These are phyloP conservation scores for Percina caprodes DNA, from an alignment of 2,113 vertebrate species.

Conservation along the genomic window DNA sequence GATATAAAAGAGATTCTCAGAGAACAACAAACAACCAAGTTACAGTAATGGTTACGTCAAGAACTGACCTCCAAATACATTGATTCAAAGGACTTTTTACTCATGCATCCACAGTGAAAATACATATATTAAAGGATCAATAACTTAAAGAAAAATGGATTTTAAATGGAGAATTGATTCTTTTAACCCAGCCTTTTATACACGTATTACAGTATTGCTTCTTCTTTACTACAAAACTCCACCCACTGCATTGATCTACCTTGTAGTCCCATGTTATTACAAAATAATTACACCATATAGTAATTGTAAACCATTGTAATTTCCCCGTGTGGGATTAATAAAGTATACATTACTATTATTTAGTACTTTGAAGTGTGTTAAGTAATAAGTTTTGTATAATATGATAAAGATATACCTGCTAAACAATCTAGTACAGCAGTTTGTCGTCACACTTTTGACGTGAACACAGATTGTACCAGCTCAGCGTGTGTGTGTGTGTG, in stretches of 20 bases:
- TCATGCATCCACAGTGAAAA: too few species aligned
- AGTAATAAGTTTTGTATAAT: background rate
- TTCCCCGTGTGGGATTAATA: too few species aligned
- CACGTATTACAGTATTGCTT: background rate
- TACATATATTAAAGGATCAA: too few species aligned
- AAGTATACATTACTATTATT: too few species aligned
- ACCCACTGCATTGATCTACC: background rate
- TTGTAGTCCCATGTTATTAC: background rate
- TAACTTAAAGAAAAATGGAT: too few species aligned
- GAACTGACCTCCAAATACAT: too few species aligned
- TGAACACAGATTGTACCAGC: constrained; percentile 42
- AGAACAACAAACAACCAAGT: too few species aligned
- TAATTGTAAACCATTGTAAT: too few species aligned
- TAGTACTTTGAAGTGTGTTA: background rate
- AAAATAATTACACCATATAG: background rate
- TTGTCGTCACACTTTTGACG: background rate
- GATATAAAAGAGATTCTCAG: too few species aligned
- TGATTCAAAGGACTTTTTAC: too few species aligned
- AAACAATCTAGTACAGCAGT: background rate
- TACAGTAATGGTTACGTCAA: too few species aligned
- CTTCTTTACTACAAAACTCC: background rate
- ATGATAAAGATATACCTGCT: background rate
- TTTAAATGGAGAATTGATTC: too few species aligned
- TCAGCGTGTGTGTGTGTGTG: constrained; percentile 33
- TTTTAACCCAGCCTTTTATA: background rate